phyloP scores from a whole-genome alignment of 2,888 invertebrate genomes.

The Caenorhabditis auriculariae region DNA sequence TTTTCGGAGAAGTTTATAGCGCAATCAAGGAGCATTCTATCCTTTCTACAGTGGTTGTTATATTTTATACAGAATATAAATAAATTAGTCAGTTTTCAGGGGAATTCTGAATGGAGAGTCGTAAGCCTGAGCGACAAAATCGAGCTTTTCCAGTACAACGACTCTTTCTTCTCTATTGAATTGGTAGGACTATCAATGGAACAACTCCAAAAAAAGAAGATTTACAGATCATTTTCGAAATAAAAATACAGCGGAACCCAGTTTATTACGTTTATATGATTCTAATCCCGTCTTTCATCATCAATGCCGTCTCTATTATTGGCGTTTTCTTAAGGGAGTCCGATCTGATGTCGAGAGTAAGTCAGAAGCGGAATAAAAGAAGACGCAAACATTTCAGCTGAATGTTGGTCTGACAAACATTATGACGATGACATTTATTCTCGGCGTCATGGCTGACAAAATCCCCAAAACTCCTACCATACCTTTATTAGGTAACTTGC shows the following conservation, averaged over 20 bases:
- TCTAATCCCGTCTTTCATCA: constrained; percentile 15
- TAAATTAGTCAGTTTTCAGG: constrained; percentile 5
- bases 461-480: constrained; percentile 23
- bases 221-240: constrained; percentile 2
- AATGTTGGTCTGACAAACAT: constrained; percentile 24
- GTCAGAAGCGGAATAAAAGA: too few species aligned
- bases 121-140: constrained; percentile 6
- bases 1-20: constrained; percentile 5
- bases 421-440: constrained; percentile 31
- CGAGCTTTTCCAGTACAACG: constrained; percentile 4
- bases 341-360: constrained; percentile 12
- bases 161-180: constrained; percentile 6
- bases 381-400: too few species aligned
- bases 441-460: constrained; percentile 27
- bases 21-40: constrained; percentile 3
- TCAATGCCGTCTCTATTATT: constrained; percentile 13
- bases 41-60: constrained; percentile 3
- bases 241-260: constrained; percentile 9
- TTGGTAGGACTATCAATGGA: neutral
- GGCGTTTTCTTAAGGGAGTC: constrained; percentile 16
- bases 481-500: constrained; percentile 17
- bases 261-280: constrained; percentile 21
- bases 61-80: neutral
- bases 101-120: constrained; percentile 13
- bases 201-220: constrained; percentile 2